phyloP scores from a whole-genome alignment of 2,888 invertebrate species.

The Ichneumoninae sp. region DNA sequence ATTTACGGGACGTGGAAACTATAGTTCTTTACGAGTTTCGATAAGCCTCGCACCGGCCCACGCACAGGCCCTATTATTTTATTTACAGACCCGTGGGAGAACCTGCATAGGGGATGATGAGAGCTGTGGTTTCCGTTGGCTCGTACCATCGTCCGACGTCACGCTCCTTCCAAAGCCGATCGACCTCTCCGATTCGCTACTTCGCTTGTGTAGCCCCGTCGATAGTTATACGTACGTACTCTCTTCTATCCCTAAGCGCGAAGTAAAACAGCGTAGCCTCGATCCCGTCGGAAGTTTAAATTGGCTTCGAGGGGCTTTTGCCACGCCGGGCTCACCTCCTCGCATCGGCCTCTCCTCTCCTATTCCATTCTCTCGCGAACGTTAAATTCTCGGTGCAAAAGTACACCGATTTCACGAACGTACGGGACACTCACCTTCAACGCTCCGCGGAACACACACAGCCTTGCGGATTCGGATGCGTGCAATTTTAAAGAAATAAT shows the following conservation, averaged over 20 bases:
- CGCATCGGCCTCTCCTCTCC: conserved; percentile 4
- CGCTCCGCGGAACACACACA: neutral
- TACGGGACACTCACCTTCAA: neutral
- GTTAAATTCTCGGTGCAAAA: conserved; percentile 26
- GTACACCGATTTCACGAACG: neutral
- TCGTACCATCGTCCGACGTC: conserved; percentile 56
- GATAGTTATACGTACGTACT: conserved; percentile 17
- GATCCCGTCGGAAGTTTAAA: conserved; percentile 61
- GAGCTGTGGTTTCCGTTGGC: conserved; percentile 21
- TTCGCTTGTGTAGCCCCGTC: neutral
- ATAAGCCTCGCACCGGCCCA: neutral
- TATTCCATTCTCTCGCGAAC: conserved; percentile 7
- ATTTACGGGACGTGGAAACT: neutral
- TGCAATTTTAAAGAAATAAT: conserved; percentile 23
- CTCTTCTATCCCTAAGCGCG: conserved; percentile 12
- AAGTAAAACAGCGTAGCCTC: conserved; percentile 40
- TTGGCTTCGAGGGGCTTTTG: conserved; percentile 60
- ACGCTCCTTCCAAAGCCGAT: conserved; percentile 37
- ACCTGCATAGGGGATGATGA: conserved; percentile 46
- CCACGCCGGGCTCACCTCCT: conserved; percentile 9
- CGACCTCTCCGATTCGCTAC: conserved; percentile 17
- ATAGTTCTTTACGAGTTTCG: neutral
- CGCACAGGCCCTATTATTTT: conserved; percentile 31
- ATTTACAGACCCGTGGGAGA: conserved; percentile 29
- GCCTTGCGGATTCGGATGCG: conserved; percentile 19